Evolutionary conservation across 1,140 invertebrate genomes (phyloP), one percentile per base, ranked within the genome.

Genomic region (Caenorhabditis brenneri): DNA sequence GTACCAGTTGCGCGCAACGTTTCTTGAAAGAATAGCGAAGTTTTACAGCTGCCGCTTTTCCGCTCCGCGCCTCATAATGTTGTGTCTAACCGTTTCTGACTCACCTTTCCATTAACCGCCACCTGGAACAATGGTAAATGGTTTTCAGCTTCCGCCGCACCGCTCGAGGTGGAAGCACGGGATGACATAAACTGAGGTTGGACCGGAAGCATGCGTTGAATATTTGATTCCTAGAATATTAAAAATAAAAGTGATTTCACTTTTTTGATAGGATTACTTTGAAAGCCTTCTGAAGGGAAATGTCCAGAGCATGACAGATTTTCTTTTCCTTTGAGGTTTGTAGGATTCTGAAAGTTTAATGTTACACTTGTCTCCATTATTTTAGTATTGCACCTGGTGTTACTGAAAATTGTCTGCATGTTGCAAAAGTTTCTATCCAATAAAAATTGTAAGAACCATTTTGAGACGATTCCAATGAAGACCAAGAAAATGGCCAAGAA

Each of bases 51-150:
- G 19, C 49, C n/a, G 53, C 24, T 55, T 24, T 29, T 27, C 7
- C 22, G 24, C 27, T 55, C 22, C 22, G 10, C 10, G 19, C 49
- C 49, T n/a, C 49, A n/a, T n/a, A 51, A 7, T 58, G 24, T 58
- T 27, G 27, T 58, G 53, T 58, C 24, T 58, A 16, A 9, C 53
- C 15, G 9, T n/a, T n/a, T 9, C 16, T 74, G 65, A 42, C 65
- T 74, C 65, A 74, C 65, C 15, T 74, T 74, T 46, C 65, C 65
- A 74, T 74, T 74, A 6, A 74, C 65, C 36, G 65, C 65, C 2
- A 74, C 65, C 46, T 74, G 65, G 15, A 74, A 74, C 65, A 74
- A 74, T 39, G 65, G 65, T 36, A 33, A 74, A 46, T 74, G 65
- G 65, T 74, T 74, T 74, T 74, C 65, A 22, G 65, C 22, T 9